A percentile compares a stretch with the other conserved stretches of the same genome.
Evolutionary conservation across 2,113 vertebrate genomes (phyloP).

Genomic region (Dicerorhinus sumatrensis): DNA sequence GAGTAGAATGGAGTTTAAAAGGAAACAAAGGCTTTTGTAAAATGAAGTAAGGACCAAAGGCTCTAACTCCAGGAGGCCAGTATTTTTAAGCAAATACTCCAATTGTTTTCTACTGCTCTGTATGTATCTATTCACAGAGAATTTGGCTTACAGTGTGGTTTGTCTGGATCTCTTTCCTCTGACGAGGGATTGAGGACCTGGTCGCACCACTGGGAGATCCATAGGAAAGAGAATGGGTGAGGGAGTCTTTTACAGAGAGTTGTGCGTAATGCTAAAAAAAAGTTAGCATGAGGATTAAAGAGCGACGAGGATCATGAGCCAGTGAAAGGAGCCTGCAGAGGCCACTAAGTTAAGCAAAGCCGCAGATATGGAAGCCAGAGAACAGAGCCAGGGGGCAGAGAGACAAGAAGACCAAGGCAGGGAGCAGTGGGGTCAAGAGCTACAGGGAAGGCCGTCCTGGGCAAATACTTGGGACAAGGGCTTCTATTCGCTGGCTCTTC

Average conservation of each 20-base stretch:
- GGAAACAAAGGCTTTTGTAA: constrained; percentile 20
- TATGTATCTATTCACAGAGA: neutral
- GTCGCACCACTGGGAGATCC: neutral
- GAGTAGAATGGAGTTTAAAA: constrained; percentile 16
- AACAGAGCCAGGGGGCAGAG: neutral
- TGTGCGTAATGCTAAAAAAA: constrained; percentile 26
- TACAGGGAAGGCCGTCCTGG: neutral
- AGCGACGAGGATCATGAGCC: neutral
- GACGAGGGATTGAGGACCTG: neutral
- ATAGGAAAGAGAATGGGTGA: constrained; percentile 13
- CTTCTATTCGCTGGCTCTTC: neutral
- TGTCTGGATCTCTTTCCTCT: constrained; percentile 28
- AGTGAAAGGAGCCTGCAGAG: neutral
- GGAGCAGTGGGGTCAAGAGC: neutral
- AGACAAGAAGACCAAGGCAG: neutral
- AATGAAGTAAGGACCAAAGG: neutral
- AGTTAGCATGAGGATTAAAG: neutral
- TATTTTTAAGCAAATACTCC: constrained; percentile 22
- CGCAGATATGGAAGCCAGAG: neutral
- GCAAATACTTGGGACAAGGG: neutral
- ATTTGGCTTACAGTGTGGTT: neutral
- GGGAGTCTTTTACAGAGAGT: neutral
- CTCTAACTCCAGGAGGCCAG: neutral
- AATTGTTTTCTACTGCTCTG: neutral
- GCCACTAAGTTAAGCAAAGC: neutral